Conservation (phyloP, 2,797 vertebrate species). For the Gouania willdenowi region DNA sequence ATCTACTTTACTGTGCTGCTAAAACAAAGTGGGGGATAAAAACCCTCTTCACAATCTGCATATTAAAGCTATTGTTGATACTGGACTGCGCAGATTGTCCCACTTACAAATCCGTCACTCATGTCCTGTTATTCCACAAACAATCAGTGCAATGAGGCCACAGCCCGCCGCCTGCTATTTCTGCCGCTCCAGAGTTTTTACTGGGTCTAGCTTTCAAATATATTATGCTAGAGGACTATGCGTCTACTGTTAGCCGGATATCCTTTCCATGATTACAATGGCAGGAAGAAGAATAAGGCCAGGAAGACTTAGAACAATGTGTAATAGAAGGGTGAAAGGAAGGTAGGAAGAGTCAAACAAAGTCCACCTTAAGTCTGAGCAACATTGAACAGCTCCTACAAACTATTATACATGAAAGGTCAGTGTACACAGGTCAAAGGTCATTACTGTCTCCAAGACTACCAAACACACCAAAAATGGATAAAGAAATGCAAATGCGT, state of each 20-base stretch:
- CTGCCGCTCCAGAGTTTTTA: constrained; percentile 67
- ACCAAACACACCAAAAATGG: too few species aligned
- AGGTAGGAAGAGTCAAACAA: constrained; percentile 9
- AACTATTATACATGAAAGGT: too few species aligned
- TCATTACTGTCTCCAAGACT: too few species aligned
- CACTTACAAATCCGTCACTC: constrained; percentile 54
- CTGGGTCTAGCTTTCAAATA: constrained; percentile 38
- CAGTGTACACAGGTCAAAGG: too few species aligned
- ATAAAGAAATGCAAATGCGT: too few species aligned
- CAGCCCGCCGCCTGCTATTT: constrained; percentile 58
- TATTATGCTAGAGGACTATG: constrained; percentile 23
- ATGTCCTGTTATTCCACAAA: constrained; percentile 57
- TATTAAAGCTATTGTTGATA: constrained; percentile 33
- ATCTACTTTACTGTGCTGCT: constrained; percentile 5
- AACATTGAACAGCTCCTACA: too few species aligned
- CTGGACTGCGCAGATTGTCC: constrained; percentile 42
- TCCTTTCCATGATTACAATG: constrained; percentile 37
- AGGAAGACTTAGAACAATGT: constrained; percentile 34
- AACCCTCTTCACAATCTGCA: constrained; percentile 42
- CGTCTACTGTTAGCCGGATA: constrained; percentile 21
- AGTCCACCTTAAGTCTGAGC: too few species aligned
- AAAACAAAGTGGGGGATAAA: constrained; percentile 16
- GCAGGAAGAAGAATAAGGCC: constrained; percentile 32
- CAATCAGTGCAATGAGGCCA: constrained; percentile 53
- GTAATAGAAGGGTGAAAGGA: background rate